phyloP scores from a whole-genome alignment of 2,113 vertebrate species.

The Hippocampus comes region DNA sequence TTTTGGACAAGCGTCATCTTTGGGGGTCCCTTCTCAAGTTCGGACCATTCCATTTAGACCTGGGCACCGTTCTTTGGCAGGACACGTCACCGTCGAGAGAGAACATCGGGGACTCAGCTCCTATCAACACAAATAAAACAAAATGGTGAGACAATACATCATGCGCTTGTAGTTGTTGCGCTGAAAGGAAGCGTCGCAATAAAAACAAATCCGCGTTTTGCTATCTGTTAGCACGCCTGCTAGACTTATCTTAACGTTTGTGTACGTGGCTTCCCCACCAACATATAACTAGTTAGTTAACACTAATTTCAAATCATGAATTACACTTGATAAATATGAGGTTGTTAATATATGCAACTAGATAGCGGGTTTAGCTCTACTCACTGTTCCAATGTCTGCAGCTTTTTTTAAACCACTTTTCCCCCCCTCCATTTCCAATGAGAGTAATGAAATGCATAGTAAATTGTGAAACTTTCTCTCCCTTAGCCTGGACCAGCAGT shows the following conservation, averaged over 20 bases:
- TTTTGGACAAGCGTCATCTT: conserved; percentile 67
- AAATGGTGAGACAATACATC: conserved; percentile 62
- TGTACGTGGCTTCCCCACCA: conserved; percentile 60
- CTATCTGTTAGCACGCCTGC: conserved; percentile 27
- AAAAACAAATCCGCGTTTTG: neutral
- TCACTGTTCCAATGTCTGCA: neutral
- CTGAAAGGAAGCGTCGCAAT: neutral
- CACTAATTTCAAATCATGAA: neutral
- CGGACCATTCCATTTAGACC: conserved; percentile 18
- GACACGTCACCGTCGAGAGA: conserved; percentile 46
- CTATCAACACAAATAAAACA: conserved; percentile 25
- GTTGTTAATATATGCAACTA: neutral
- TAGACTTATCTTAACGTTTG: conserved; percentile 42
- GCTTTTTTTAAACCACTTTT: neutral
- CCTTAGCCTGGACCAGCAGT: conserved; percentile 87
- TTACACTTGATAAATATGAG: neutral
- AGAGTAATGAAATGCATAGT: neutral
- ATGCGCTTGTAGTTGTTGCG: neutral
- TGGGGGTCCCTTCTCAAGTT: conserved; percentile 47
- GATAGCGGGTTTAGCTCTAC: neutral
- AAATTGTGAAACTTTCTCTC: neutral
- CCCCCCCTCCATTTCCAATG: neutral
- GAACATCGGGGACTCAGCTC: conserved; percentile 3
- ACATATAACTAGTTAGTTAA: neutral
- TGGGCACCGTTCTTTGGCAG: conserved; percentile 31